phyloP scores from a whole-genome alignment of 2,797 vertebrate species.

The Chelidonichthys spinosus region DNA sequence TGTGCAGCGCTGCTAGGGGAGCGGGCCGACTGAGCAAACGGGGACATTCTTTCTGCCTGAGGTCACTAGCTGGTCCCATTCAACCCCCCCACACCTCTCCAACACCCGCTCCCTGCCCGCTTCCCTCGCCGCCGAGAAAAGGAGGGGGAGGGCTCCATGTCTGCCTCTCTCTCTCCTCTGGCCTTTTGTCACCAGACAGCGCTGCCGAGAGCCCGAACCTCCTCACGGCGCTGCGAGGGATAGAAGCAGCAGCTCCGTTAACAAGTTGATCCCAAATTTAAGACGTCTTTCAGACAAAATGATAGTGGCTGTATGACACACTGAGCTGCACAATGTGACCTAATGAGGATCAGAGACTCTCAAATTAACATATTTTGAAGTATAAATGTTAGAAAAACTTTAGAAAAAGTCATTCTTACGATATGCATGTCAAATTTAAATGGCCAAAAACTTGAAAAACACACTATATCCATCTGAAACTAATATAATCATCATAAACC shows the following conservation, averaged over 20 bases:
- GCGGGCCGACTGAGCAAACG: conserved; percentile 91
- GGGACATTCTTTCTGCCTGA: conserved; percentile 95
- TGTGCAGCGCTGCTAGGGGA: conserved; percentile 79
- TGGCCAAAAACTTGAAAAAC: neutral
- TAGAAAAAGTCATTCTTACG: neutral
- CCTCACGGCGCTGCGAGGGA: conserved; percentile 35
- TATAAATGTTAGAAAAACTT: neutral
- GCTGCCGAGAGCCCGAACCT: conserved; percentile 45
- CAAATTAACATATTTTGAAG: neutral
- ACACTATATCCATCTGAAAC: neutral
- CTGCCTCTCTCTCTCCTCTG: conserved; percentile 70
- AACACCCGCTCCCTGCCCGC: conserved; percentile 71
- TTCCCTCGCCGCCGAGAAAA: conserved; percentile 62
- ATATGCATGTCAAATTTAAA: neutral
- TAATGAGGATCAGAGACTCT: neutral
- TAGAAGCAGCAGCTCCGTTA: conserved; percentile 14
- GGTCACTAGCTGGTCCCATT: conserved; percentile 95
- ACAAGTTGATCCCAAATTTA: conserved; percentile 2
- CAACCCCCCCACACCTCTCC: conserved; percentile 86
- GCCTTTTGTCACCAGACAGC: conserved; percentile 84
- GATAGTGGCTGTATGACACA: neutral
- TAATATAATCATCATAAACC: neutral
- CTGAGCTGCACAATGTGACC: conserved; percentile 3
- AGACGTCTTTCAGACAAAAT: neutral
- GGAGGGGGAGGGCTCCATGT: conserved; percentile 81